Base-by-base conservation (phyloP, 2,888 invertebrate genomes). In the Cryptocephalus moraei region DNA sequence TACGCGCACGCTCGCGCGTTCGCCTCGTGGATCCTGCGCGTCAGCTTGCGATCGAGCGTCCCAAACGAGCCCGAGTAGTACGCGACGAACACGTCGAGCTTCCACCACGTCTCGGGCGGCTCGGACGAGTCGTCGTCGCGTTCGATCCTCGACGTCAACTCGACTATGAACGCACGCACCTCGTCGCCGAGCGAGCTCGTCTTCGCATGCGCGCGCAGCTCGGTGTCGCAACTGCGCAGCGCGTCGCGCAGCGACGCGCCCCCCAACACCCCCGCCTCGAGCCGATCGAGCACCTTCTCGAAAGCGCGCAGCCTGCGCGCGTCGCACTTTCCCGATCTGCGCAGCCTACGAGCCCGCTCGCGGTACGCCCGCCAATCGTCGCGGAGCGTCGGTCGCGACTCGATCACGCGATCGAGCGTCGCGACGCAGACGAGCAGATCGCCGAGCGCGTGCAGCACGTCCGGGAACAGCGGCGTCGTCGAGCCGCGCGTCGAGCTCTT, bases 1-100 rank as follows among this genome's bases (percentile, higher is more conserved):
- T 92, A 81, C 33, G 85, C 86, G 54, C 86, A 85, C 9, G 44
- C 84, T 76, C 86, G 91, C 63, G 79, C 81, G 67, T 91, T 85
- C 4, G 84, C 67, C 57, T 93, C 92, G 58, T 83, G 73, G 32
- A 91, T 65, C 44, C 77, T 73, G 67, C 82, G 85, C 45, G 88
- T 78, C 40, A 82, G 67, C 68, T 86, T 91, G 62, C 82, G 86
- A 66, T 92, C 91, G 57, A 78, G 75, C 57, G 77, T 76, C 41
- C 90, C 84, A 72, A 90, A 92, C 44, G 89, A 71, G 63, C 82
- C 79, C 50, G 79, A 77, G 49, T 79, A 76, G 14, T 88, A 72
- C 1, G 84, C 82, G 65, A 81, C 77, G 9, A 87, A 73, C 3
- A 79, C 74, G 68, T 86, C 86, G 1, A 82, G 68, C 65, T 82